Base-by-base conservation (phyloP, 2,888 invertebrate species). In the Colostygia pectinataria region DNA sequence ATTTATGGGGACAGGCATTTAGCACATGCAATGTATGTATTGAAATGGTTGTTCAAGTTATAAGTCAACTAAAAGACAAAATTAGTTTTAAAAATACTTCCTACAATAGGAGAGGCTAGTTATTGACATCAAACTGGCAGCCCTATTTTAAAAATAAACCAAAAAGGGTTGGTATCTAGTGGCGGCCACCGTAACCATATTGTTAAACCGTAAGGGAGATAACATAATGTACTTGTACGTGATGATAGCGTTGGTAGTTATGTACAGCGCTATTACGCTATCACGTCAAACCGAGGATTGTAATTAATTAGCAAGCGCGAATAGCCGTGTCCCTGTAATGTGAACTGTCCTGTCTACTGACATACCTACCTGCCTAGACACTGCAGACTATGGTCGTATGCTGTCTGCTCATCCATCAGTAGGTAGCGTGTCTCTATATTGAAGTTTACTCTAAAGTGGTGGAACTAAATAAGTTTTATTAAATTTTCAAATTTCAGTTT, bases 401-500 rank as follows among this genome's bases (percentile, higher is more conserved):
- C 74, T 66, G 74, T 77, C 75, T 72, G 71, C 76, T 77, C 75
- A 68, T 70, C 74, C 73, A 77, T 75, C 72, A 61, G 72, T 79
- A 78, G 83, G 75, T 80, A 80, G 80, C 68, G 69, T 76, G 75
- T 80, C 76, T 80, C 76, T 74, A 49, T 51, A 75, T 66, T 71
- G 75, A 77, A 80, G 77, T 82, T 80, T 80, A 80, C 71, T 79
- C 71, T 79, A 68, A 74, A 81, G 72, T 80, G 74, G 72, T 80
- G 74, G 80, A 84, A 83, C 77, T 82, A 78, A 79, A 80, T 81
- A 83, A 80, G 80, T 80, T 85, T 86, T 83, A 88, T 81, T 86
- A 89, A 88, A 88, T 84, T 88, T 87, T 86, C 83, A 80, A 84
- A 83, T 88, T 85, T 87, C 84, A 73, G 71, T 60, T 55, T 60